Evolutionary conservation across 2,113 vertebrate species (phyloP), one percentile per base, ranked within the genome.

Genomic region (Engraulis encrasicolus): DNA sequence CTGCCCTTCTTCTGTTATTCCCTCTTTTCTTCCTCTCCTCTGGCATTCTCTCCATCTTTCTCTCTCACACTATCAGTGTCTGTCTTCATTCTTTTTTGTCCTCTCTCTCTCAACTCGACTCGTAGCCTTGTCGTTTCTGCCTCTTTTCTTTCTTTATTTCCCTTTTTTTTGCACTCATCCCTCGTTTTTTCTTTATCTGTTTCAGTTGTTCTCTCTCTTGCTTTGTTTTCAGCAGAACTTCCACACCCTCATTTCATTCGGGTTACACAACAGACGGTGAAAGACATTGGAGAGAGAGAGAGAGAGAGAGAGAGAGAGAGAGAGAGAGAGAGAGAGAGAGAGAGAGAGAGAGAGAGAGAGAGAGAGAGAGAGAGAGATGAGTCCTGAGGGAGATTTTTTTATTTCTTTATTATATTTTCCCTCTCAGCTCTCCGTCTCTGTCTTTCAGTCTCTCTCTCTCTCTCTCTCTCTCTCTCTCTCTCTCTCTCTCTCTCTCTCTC

Each of bases 371-470:
- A 81, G 80, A 81, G 50, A 54, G 23, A 81, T 19, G 52, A 36
- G 18, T n/a, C 78, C 85, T 79, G 79, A 78, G 61, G 50, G 85
- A 82, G 85, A 37, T 78, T 58, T 71, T 85, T 81, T 81, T 52
- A 36, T 71, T 61, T 66, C 11, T 18, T 50, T 82, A 79, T 71
- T n/a, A 78, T 71, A 5, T 23, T 31, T 27, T 23, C 58, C n/a
- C 58, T 31, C 54, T 58, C 54, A n/a, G 54, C 20, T 58, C 54
- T 6, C 19, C 19, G 6, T 58, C n/a, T 81, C 40, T 81, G 31
- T 50, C 15, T 71, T 45, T 58, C 45, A 77, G 14, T 54, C 18
- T 80, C 82, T 48, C 49, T 36, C 12, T 34, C 31, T 12, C 3
- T 23, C 80, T 81, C 36, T 15, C 77, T 52, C 23, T 38, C 14